These are phyloP conservation scores for Motacilla tschutschensis DNA, from an alignment of 2,113 vertebrate genomes.

Conservation along the genomic window DNA sequence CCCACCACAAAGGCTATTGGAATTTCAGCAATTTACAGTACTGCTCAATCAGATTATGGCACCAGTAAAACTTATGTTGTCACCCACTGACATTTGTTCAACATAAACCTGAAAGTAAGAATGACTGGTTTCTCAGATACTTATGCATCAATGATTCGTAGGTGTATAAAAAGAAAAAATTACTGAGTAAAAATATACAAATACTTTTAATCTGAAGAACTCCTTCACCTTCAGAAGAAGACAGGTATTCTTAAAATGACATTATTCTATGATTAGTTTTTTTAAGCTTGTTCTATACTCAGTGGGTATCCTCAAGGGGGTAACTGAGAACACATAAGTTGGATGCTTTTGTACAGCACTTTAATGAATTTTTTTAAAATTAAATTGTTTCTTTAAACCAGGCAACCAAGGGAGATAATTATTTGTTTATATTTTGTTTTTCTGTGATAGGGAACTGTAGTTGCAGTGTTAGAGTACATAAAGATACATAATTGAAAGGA, in stretches of 20 bases:
- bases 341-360: background rate
- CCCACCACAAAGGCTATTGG: background rate
- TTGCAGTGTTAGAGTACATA: background rate
- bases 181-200: background rate
- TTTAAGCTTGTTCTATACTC: background rate
- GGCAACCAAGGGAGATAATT: background rate
- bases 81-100: background rate
- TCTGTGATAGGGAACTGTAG: background rate
- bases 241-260: background rate
- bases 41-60: background rate
- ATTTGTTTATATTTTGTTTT: background rate
- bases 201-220: background rate
- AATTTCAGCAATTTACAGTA: background rate
- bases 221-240: background rate
- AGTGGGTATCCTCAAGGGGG: background rate
- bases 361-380: background rate
- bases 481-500: background rate
- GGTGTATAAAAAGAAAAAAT: background rate
- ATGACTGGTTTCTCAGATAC: background rate
- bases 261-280: background rate
- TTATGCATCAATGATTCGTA: background rate
- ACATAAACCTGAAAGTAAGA: background rate
- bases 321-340: rapidly evolving
- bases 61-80: background rate
- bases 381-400: background rate